A percentile compares a stretch with the other conserved stretches of the same genome.
Evolutionary conservation across 2,113 vertebrate species (phyloP).

Genomic region (Dissostichus mawsoni): DNA sequence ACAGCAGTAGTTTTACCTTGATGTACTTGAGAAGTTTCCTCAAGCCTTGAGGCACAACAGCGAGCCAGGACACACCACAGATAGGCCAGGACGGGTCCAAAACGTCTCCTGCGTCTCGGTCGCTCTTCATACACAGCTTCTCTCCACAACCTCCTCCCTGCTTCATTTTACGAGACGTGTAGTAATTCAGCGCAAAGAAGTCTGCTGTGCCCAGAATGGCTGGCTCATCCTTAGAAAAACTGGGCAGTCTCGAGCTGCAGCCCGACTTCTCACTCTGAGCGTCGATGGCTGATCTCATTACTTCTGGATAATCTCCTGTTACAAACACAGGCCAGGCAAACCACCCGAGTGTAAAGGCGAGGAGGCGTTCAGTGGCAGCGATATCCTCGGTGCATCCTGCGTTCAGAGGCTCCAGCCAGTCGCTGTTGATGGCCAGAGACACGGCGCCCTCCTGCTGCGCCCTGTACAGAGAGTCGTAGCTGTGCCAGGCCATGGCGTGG

Average conservation of each 20-base stretch:
- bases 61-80: constrained; percentile 80
- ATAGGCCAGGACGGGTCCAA: constrained; percentile 85
- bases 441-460: constrained; percentile 76
- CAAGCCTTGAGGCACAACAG: constrained; percentile 82
- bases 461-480: constrained; percentile 81
- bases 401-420: constrained; percentile 82
- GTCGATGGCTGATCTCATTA: constrained; percentile 82
- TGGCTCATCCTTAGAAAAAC: constrained; percentile 84
- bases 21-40: constrained; percentile 85
- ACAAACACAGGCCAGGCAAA: constrained; percentile 88
- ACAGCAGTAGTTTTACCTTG: constrained; percentile 75
- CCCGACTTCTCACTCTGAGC: constrained; percentile 75
- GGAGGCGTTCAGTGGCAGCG: constrained; percentile 73
- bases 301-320: constrained; percentile 86
- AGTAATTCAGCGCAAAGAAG: constrained; percentile 90
- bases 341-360: constrained; percentile 83
- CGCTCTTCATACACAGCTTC: constrained; percentile 65
- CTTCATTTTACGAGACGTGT: constrained; percentile 82
- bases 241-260: constrained; percentile 78
- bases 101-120: constrained; percentile 73
- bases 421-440: constrained; percentile 82
- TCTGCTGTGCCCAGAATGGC: constrained; percentile 84
- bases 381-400: constrained; percentile 69
- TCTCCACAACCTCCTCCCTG: constrained; percentile 46
- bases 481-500: constrained; percentile 86